Evolutionary conservation across 2,888 invertebrate species (phyloP).

Genomic region (Bursaphelenchus okinawaensis): DNA sequence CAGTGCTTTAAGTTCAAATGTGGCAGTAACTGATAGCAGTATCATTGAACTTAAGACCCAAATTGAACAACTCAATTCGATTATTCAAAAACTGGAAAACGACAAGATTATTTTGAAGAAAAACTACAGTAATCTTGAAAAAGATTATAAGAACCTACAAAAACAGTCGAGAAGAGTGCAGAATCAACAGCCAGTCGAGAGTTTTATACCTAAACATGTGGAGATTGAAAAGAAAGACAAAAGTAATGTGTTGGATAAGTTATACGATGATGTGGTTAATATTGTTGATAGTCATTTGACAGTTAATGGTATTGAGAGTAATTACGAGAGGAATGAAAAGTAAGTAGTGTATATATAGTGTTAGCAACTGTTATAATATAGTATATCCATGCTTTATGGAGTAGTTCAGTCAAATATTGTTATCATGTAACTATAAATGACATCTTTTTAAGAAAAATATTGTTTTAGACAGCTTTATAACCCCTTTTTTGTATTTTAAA

Average conservation of each 20-base stretch:
- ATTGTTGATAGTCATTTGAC: conserved; percentile 25
- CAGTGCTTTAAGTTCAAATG: neutral
- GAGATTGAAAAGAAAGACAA: conserved; percentile 1
- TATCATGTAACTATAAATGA: too few relatives aligned
- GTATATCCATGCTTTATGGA: neutral
- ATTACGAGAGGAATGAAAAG: neutral
- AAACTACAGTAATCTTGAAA: conserved; percentile 7
- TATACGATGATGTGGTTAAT: conserved; percentile 38
- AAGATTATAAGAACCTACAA: conserved; percentile 4
- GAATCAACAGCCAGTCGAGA: neutral
- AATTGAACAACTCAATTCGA: neutral
- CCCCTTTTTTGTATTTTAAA: too few relatives aligned
- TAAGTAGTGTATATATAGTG: too few relatives aligned
- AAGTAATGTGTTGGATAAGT: conserved; percentile 30
- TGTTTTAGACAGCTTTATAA: too few relatives aligned
- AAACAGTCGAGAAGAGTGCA: neutral
- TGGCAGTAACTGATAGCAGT: neutral
- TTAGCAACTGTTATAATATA: neutral
- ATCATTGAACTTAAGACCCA: neutral
- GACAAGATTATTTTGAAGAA: conserved; percentile 13
- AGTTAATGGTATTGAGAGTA: neutral
- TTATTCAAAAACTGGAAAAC: neutral
- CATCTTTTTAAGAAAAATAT: too few relatives aligned
- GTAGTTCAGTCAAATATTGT: neutral
- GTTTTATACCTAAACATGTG: conserved; percentile 5